These are phyloP conservation scores for Salvelinus fontinalis DNA, from an alignment of 2,113 vertebrate genomes.

Conservation along the genomic window DNA sequence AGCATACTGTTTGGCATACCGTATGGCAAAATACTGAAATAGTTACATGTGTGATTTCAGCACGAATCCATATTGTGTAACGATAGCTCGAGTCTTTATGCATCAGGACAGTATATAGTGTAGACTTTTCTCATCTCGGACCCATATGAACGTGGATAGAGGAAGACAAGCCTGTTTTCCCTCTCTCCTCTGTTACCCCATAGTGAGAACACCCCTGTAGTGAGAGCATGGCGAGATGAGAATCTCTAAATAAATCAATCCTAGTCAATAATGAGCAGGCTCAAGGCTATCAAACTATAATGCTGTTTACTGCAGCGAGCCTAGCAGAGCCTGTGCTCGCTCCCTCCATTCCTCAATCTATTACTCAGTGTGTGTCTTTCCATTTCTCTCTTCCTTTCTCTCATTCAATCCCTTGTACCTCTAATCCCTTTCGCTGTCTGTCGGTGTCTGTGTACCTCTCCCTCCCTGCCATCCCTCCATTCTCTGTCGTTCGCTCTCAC, in stretches of 20 bases:
- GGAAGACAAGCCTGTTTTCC: no score
- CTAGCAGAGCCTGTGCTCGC: not conserved
- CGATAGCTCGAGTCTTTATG: no score
- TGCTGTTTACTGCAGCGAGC: not conserved
- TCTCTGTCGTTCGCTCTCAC: slow-evolving; percentile 4
- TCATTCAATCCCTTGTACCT: slow-evolving; percentile 1
- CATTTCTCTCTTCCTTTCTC: slow-evolving; percentile 6
- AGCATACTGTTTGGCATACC: no score
- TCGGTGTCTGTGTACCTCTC: not conserved
- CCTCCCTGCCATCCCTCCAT: not conserved
- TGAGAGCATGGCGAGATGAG: not conserved
- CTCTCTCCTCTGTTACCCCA: no score
- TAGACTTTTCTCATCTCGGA: no score
- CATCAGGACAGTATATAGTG: no score
- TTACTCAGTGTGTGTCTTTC: slow-evolving; percentile 3
- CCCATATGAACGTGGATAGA: no score
- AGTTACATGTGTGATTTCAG: no score
- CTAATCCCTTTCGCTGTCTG: not conserved
- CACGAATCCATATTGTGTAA: no score
- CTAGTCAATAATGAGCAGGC: not conserved
- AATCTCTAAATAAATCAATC: not conserved
- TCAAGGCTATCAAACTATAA: not conserved
- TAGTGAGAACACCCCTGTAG: not conserved
- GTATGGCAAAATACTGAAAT: no score
- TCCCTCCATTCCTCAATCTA: not conserved